These are phyloP conservation scores for Drosophila funebris DNA, from an alignment of 1,140 invertebrate species.

Conservation along the genomic window DNA sequence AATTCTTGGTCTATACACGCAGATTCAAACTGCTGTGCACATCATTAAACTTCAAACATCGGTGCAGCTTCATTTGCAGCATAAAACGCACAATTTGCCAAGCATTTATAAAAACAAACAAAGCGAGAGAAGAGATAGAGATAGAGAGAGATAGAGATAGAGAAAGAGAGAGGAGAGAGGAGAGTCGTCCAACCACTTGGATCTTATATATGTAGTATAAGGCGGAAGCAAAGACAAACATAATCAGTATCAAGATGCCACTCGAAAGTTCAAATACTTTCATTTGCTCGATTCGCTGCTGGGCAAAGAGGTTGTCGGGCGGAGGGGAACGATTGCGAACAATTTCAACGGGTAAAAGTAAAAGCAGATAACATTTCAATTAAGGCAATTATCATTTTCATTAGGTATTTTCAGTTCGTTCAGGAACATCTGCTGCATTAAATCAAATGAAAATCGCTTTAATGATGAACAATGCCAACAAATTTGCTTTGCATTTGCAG, in stretches of 20 bases:
- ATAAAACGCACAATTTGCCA: conserved; percentile 73
- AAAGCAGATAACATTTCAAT: conserved; percentile 65
- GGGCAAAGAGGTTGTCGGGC: neutral
- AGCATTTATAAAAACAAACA: conserved; percentile 60
- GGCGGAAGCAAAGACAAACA: conserved; percentile 58
- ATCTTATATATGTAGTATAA: conserved; percentile 11
- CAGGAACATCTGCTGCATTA: conserved; percentile 51
- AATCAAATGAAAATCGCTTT: conserved; percentile 25
- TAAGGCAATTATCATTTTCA: conserved; percentile 61
- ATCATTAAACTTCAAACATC: conserved; percentile 65
- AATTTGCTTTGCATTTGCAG: neutral
- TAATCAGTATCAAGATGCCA: conserved; percentile 51
- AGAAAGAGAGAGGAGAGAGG: conserved; percentile 36
- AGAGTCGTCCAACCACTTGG: conserved; percentile 42
- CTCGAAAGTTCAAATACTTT: conserved; percentile 64
- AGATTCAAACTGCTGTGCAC: neutral
- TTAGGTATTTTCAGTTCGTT: neutral
- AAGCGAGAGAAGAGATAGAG: conserved; percentile 36
- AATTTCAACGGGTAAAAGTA: conserved; percentile 8
- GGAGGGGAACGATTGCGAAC: neutral
- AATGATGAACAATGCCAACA: conserved; percentile 1
- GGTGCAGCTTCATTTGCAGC: conserved; percentile 63
- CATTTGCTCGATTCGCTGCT: neutral
- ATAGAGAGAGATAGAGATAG: conserved; percentile 59
- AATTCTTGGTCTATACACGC: neutral